A percentile compares a stretch with the other conserved stretches of the same genome.
phyloP scores from a whole-genome alignment of 1,140 invertebrate genomes.

The Drosophila baimaii region DNA sequence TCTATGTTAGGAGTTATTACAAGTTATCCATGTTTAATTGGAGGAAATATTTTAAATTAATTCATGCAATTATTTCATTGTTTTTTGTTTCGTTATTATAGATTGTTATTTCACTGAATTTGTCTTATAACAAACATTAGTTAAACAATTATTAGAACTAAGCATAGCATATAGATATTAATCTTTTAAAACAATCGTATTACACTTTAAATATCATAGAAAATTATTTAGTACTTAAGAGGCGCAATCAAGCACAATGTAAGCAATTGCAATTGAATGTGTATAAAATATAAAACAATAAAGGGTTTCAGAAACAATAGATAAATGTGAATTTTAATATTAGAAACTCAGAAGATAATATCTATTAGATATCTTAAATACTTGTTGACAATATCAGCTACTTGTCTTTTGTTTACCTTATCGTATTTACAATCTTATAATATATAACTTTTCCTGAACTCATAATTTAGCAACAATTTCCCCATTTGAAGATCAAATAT shows the following conservation, averaged over 20 bases:
- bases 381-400: neutral
- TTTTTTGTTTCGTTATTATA: neutral
- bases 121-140: neutral
- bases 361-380: too few relatives aligned
- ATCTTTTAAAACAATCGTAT: neutral
- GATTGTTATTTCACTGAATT: neutral
- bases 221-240: neutral
- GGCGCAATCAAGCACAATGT: slow-evolving; percentile 40
- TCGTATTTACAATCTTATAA: neutral
- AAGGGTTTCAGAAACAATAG: neutral
- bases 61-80: neutral
- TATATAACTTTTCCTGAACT: neutral
- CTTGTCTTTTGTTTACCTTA: neutral
- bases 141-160: neutral
- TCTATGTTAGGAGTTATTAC: too few relatives aligned
- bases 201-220: slow-evolving; percentile 4
- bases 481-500: slow-evolving; percentile 19
- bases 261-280: slow-evolving; percentile 44
- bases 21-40: too few relatives aligned
- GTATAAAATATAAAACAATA: slow-evolving; percentile 31
- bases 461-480: slow-evolving; percentile 12
- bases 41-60: neutral
- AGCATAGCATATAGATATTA: neutral
- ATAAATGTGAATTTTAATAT: neutral
- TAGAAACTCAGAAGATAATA: neutral